phyloP scores from a whole-genome alignment of 2,113 vertebrate species.

The Solea solea region DNA sequence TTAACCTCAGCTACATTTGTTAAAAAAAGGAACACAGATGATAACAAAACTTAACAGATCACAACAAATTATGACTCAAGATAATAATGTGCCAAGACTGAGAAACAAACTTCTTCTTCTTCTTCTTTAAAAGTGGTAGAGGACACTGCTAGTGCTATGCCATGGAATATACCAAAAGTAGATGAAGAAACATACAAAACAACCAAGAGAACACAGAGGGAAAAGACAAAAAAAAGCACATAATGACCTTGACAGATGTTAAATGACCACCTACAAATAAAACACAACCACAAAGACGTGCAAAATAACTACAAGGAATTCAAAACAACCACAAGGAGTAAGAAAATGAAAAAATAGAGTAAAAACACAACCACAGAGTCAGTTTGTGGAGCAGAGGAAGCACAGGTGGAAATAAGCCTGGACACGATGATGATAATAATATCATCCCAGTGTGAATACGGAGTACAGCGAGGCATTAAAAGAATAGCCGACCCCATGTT shows the following conservation, averaged over 20 bases:
- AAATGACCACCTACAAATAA: too few relatives aligned
- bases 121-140: too few relatives aligned
- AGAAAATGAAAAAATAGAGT: background rate
- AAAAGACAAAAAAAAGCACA: too few relatives aligned
- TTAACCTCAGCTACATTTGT: too few relatives aligned
- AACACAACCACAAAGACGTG: background rate
- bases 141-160: too few relatives aligned
- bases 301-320: background rate
- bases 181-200: too few relatives aligned
- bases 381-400: slow-evolving; percentile 1
- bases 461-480: slow-evolving; percentile 18
- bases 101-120: too few relatives aligned
- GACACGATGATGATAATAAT: slow-evolving; percentile 3
- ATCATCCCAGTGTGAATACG: slow-evolving; percentile 13
- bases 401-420: slow-evolving; percentile 21
- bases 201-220: too few relatives aligned
- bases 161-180: too few relatives aligned
- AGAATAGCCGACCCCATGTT: slow-evolving; percentile 13
- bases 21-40: background rate
- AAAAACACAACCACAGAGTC: background rate
- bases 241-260: too few relatives aligned
- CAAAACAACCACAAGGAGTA: background rate
- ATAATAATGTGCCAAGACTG: too few relatives aligned
- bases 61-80: too few relatives aligned
- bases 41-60: background rate